A percentile compares a stretch with the other conserved stretches of the same genome.
phyloP scores from a whole-genome alignment of 1,140 invertebrate genomes.

The Thrips palmi region DNA sequence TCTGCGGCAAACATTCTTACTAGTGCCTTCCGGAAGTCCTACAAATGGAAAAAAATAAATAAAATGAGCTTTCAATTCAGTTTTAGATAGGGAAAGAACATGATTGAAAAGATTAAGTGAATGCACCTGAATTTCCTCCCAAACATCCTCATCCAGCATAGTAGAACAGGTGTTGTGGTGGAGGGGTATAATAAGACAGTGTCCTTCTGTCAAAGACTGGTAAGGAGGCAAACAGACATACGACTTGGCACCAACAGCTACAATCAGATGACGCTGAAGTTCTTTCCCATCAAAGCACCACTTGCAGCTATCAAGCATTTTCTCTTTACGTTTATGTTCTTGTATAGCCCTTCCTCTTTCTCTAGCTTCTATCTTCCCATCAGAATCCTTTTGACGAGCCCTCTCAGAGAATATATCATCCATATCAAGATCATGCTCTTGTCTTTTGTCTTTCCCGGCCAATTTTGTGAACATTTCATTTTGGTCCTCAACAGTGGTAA shows the following conservation, averaged over 20 bases:
- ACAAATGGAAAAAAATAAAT: slow-evolving; percentile 19
- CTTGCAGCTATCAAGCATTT: slow-evolving; percentile 57
- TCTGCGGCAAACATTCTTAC: slow-evolving; percentile 53
- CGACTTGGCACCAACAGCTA: slow-evolving; percentile 52
- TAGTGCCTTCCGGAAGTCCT: slow-evolving; percentile 53
- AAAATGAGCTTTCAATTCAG: slow-evolving; percentile 1
- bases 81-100: neutral
- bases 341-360: slow-evolving; percentile 49
- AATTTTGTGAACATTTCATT: slow-evolving; percentile 50
- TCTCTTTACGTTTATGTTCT: slow-evolving; percentile 46
- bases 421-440: slow-evolving; percentile 53
- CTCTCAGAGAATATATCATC: slow-evolving; percentile 75
- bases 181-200: slow-evolving; percentile 77
- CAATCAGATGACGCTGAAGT: slow-evolving; percentile 73
- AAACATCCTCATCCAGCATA: slow-evolving; percentile 81
- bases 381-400: slow-evolving; percentile 38
- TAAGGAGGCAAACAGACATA: slow-evolving; percentile 64
- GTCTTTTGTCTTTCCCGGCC: slow-evolving; percentile 36
- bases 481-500: slow-evolving; percentile 58
- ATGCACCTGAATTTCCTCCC: slow-evolving; percentile 62
- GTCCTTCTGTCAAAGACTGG: slow-evolving; percentile 62
- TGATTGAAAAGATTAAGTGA: slow-evolving; percentile 10
- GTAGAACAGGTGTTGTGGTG: slow-evolving; percentile 60
- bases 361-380: slow-evolving; percentile 37
- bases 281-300: slow-evolving; percentile 64